Base-by-base conservation (phyloP, 2,113 vertebrate genomes). In the Salvelinus alpinus region DNA sequence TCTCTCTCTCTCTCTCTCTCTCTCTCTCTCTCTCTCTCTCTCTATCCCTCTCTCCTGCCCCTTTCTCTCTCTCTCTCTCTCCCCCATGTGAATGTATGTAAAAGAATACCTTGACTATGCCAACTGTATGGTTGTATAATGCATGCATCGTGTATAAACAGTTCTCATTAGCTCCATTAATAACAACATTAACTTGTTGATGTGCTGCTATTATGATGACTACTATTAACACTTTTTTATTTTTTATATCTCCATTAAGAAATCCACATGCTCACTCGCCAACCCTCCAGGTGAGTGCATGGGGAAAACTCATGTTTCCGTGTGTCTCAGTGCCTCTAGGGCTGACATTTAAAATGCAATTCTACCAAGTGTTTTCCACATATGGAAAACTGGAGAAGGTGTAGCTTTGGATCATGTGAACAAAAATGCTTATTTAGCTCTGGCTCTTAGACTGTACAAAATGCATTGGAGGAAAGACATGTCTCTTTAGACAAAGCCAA, bases 311-410 rank as follows among this genome's bases (percentile, higher is more conserved):
- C 6, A 66, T 70, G 62, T 74, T 74, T 73, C 68, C 80, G 18
- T 57, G 69, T 76, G 74, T 57, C 38, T 62, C 24, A 72, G 84
- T 72, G 79, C 48, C 68, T 54, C 48, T 73, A 76, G 78, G 77
- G 69, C 31, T 87, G 84, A 86, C 80, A 80, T 85, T 84, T 80
- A 75, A 79, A 68, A 83, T 71, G 70, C 78, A 64, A 80, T 67
- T 60, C 14, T 60, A 22, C 5, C 14, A n/a, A 60, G 5, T 20
- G 16, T 60, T 51, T 51, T 51, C 14, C 34, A 34, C 9, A 2
- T 51, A 14, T 51, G 13, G 13, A 51, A 51, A 51, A 51, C 57
- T 60, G 18, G 20, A 60, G 57, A 11, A 60, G 57, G n/a, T 34
- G 34, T 34, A 6, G 6, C 6, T 34, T 34, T 34, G 34, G 34